These are phyloP conservation scores for Tribolium freemani DNA, from an alignment of 2,888 invertebrate genomes.

Conservation along the genomic window DNA sequence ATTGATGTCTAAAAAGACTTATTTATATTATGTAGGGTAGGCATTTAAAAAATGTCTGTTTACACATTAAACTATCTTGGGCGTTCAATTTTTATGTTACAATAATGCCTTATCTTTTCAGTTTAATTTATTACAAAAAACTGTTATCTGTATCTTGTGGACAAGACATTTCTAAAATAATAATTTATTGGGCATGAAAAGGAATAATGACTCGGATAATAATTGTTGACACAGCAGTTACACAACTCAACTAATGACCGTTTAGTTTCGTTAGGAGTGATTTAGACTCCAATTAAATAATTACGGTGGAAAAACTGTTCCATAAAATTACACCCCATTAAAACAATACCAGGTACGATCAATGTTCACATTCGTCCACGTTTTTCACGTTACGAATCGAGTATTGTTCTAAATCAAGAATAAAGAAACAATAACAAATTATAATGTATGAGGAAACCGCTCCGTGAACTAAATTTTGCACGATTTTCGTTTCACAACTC, in stretches of 20 bases:
- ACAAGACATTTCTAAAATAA: neutral
- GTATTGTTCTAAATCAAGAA: slow-evolving; percentile 4
- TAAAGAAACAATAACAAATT: slow-evolving; percentile 15
- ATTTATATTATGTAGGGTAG: no score
- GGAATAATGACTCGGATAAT: neutral
- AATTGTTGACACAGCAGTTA: neutral
- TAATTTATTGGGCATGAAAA: neutral
- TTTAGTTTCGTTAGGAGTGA: neutral
- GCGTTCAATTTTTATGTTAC: no score
- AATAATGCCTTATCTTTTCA: no score
- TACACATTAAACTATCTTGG: no score
- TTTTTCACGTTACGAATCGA: neutral
- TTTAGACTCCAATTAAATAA: neutral
- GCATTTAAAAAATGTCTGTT: no score
- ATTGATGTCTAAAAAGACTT: no score
- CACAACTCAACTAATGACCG: neutral
- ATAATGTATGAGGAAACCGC: slow-evolving; percentile 17
- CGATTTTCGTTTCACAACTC: slow-evolving; percentile 27
- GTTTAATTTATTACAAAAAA: no score
- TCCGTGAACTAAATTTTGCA: slow-evolving; percentile 27
- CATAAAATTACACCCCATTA: neutral
- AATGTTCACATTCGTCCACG: neutral
- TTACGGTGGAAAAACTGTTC: neutral
- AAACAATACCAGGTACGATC: neutral
- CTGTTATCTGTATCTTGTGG: no score